A percentile compares a stretch with the other conserved stretches of the same genome.
These are phyloP conservation scores for Montipora capitata DNA, from an alignment of 92 coral and sea anemone genomes.

Conservation along the genomic window DNA sequence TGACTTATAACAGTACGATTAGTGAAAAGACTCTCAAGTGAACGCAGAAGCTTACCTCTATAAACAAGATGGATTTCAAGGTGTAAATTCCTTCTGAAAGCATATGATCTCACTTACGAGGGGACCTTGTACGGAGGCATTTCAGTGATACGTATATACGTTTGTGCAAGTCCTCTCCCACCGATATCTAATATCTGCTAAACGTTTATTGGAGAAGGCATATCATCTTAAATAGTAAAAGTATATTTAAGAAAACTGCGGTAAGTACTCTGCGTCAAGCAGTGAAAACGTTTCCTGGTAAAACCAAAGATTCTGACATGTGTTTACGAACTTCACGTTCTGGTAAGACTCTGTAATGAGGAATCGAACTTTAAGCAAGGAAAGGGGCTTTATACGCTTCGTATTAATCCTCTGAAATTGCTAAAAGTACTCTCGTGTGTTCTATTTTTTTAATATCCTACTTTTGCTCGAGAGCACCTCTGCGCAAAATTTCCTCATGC, in stretches of 20 bases:
- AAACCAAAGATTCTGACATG: not conserved
- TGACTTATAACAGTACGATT: conserved; percentile 6
- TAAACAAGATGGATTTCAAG: conserved; percentile 14
- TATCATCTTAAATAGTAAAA: not conserved
- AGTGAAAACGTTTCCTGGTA: not conserved
- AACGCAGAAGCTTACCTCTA: conserved; percentile 11
- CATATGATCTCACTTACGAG: conserved; percentile 7
- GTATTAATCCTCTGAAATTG: not conserved
- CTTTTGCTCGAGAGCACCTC: not conserved
- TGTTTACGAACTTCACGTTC: conserved; percentile 22
- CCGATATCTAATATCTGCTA: conserved; percentile 42
- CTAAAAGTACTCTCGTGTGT: not conserved
- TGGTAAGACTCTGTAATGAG: conserved; percentile 62
- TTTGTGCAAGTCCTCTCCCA: conserved; percentile 49
- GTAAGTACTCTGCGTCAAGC: conserved; percentile 4
- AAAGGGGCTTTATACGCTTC: not conserved
- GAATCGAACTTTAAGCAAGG: not conserved
- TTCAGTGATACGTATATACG: conserved; percentile 9
- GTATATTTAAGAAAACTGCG: conserved; percentile 2
- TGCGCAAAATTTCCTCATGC: not conserved
- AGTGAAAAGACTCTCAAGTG: not conserved
- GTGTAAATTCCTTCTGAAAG: not conserved
- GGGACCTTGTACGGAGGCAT: conserved; percentile 42
- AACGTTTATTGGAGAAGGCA: conserved; percentile 4
- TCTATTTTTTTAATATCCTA: not conserved